phyloP scores from a whole-genome alignment of 1,140 invertebrate species.

The Sminthurinus signatus region DNA sequence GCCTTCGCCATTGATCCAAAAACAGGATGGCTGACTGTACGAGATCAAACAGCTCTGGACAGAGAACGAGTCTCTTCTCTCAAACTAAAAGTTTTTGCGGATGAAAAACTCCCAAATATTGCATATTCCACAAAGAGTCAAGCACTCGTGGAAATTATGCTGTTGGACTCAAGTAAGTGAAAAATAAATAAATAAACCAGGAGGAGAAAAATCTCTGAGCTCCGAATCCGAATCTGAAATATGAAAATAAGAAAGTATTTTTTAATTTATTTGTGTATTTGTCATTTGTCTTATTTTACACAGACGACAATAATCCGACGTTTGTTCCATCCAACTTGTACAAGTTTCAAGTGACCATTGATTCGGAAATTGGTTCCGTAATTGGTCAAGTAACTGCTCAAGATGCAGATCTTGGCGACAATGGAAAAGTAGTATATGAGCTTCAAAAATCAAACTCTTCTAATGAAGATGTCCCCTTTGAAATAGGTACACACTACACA shows the following conservation, averaged over 20 bases:
- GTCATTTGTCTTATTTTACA: neutral
- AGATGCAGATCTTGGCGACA: conserved; percentile 72
- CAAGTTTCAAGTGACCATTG: conserved; percentile 62
- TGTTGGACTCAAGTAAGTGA: conserved; percentile 65
- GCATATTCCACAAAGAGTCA: conserved; percentile 50
- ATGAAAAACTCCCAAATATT: conserved; percentile 64
- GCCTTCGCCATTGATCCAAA: conserved; percentile 71
- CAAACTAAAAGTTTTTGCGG: conserved; percentile 64
- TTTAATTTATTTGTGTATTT: too few species aligned
- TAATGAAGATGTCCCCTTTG: conserved; percentile 57
- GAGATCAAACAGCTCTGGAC: conserved; percentile 66
- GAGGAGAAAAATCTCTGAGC: too few species aligned
- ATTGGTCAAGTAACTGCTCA: conserved; percentile 68
- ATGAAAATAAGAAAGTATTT: too few species aligned
- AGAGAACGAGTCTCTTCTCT: conserved; percentile 64
- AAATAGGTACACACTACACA: too few species aligned
- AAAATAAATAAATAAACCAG: too few species aligned
- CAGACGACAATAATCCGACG: conserved; percentile 61
- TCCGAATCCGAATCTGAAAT: too few species aligned
- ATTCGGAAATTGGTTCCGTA: conserved; percentile 58
- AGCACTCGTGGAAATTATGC: conserved; percentile 68
- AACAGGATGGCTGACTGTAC: conserved; percentile 77
- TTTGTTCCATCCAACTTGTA: conserved; percentile 76
- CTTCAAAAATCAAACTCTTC: conserved; percentile 63
- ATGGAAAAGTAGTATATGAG: conserved; percentile 69